Base-by-base conservation (phyloP, 2,113 vertebrate species). In the Sialia sialis region DNA sequence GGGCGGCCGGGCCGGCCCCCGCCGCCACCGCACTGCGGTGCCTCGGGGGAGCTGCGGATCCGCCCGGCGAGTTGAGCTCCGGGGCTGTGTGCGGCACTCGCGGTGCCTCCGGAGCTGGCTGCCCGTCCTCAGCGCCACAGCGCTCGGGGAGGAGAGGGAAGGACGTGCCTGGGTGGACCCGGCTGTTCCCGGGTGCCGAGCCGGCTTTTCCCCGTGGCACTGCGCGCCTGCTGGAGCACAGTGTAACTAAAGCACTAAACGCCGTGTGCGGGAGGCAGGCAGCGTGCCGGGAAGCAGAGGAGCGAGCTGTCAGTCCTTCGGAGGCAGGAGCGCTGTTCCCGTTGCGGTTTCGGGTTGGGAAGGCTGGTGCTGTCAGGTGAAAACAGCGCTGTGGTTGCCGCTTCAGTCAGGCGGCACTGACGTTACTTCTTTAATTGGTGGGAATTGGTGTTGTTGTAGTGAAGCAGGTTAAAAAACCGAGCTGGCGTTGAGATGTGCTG, bases 11-110 rank as follows among this genome's bases (percentile, higher is more conserved):
- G 58, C 59, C 66, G 85, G 49, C 39, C 63, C 54, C 44, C 26
- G n/a, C 58, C 74, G 41, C 36, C 73, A 62, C 89, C 93, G 93
- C 93, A 86, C 38, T 94, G 95, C 95, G 90, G 87, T n/a, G 90
- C 51, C 78, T 55, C 72, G 67, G 60, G 62, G 38, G 79, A 92
- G 90, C n/a, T 48, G 84, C 48, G 54, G 26, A 4, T 58, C n/a
- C 32, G 32, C 67, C 58, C 41, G 69, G 77, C 41, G 4, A 41
- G 59, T 17, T 46, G 44, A 9, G 84, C 73, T 70, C 17, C 13
- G 41, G n/a, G 5, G 39, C 23, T 4, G 22, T 3, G 58, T 19
- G 62, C 10, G 16, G 79, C 55, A 0, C 3, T 0, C 14, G 0
- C n/a, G 4, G 22, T 2, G 43, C 76, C 67, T 10, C 58, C 1